Evolutionary conservation across 2,888 invertebrate species (phyloP).

Genomic region (Mythimna vitellina): DNA sequence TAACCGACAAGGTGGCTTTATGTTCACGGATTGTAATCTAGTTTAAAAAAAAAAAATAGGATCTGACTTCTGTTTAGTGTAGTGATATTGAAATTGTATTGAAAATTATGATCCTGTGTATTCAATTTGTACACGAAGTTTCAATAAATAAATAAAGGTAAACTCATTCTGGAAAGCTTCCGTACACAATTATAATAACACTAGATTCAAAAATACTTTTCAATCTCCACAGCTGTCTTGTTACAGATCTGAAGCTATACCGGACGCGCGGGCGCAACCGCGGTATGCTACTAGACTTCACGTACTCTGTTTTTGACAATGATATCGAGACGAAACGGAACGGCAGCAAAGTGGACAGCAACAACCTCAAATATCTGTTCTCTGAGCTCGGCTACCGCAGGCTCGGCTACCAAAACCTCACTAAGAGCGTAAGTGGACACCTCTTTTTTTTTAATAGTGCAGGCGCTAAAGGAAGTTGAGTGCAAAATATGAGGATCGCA

Average conservation of each 20-base stretch:
- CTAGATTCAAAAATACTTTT: not conserved
- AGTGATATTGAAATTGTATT: too few species aligned
- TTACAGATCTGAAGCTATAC: slow-evolving; percentile 83
- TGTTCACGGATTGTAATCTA: too few species aligned
- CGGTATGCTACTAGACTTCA: slow-evolving; percentile 91
- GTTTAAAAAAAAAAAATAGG: too few species aligned
- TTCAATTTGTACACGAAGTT: too few species aligned
- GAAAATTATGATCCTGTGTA: too few species aligned
- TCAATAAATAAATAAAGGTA: too few species aligned
- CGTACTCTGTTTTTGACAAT: slow-evolving; percentile 89
- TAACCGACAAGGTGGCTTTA: too few species aligned
- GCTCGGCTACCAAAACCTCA: slow-evolving; percentile 82
- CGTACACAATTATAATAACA: too few species aligned
- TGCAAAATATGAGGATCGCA: too few species aligned
- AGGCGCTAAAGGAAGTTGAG: too few species aligned
- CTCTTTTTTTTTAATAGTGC: not conserved
- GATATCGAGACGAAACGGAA: slow-evolving; percentile 80
- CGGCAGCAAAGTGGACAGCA: slow-evolving; percentile 91
- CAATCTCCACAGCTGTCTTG: not conserved
- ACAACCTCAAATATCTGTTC: slow-evolving; percentile 91
- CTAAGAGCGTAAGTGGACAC: slow-evolving; percentile 55
- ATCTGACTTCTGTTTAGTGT: too few species aligned
- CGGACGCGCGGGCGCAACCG: slow-evolving; percentile 89
- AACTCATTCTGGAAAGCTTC: too few species aligned
- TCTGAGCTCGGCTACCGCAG: slow-evolving; percentile 90